These are phyloP conservation scores for Neodiprion virginianus DNA, from an alignment of 1,140 invertebrate species.

Conservation along the genomic window DNA sequence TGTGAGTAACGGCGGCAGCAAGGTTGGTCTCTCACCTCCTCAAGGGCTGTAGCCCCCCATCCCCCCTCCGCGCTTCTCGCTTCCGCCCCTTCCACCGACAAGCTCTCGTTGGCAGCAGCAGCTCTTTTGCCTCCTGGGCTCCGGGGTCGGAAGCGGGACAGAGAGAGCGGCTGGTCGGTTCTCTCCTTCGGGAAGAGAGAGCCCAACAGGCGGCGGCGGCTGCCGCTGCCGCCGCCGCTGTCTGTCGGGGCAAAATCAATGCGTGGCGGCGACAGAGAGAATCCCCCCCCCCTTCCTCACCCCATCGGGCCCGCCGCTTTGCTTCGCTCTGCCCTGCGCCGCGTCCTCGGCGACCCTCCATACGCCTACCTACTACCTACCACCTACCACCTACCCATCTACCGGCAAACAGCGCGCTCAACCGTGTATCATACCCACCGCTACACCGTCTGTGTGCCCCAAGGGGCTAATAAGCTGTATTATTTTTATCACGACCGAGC, in stretches of 20 bases:
- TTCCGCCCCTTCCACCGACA: not conserved
- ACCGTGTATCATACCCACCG: slow-evolving; percentile 12
- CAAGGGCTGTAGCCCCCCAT: not conserved
- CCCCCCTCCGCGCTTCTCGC: not conserved
- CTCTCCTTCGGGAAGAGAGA: slow-evolving; percentile 8
- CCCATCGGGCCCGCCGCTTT: slow-evolving; percentile 16
- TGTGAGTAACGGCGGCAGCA: slow-evolving; percentile 15
- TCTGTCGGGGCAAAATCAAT: slow-evolving; percentile 60
- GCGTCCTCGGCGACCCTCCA: not conserved
- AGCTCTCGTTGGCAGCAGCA: slow-evolving; percentile 3
- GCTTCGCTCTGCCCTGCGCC: slow-evolving; percentile 20
- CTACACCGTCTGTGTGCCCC: slow-evolving; percentile 2
- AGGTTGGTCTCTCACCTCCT: slow-evolving; percentile 38
- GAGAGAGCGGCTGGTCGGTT: slow-evolving; percentile 30
- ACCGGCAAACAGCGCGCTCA: slow-evolving; percentile 21
- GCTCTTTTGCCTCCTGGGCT: slow-evolving; percentile 1
- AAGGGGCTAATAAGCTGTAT: slow-evolving; percentile 42
- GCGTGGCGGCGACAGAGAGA: slow-evolving; percentile 53
- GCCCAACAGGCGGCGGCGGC: slow-evolving; percentile 25
- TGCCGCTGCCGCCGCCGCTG: slow-evolving; percentile 23
- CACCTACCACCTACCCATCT: slow-evolving; percentile 10
- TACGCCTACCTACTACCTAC: slow-evolving; percentile 11
- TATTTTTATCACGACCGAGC: slow-evolving; percentile 42
- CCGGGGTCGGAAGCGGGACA: not conserved
- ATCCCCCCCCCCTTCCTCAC: slow-evolving; percentile 6